A percentile compares a stretch with the other conserved stretches of the same genome.
Evolutionary conservation across 2,888 invertebrate species (phyloP).

Genomic region (Platyscelio sp.): DNA sequence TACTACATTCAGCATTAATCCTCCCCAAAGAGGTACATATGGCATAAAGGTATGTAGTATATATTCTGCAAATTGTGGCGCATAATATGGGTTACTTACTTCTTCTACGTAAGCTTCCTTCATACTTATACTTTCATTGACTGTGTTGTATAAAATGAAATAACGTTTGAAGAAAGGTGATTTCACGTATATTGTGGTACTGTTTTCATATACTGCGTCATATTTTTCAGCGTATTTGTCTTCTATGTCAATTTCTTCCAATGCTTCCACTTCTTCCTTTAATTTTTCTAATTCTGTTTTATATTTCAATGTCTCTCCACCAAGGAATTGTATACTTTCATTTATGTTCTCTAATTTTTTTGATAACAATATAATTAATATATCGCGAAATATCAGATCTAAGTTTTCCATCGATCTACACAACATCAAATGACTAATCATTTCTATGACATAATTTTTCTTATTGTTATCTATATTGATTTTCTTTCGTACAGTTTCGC

Average conservation of each 20-base stretch:
- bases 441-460: slow-evolving; percentile 61
- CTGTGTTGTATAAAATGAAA: not conserved
- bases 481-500: slow-evolving; percentile 29
- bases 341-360: not conserved
- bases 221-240: not conserved
- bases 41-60: slow-evolving; percentile 56
- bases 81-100: slow-evolving; percentile 38
- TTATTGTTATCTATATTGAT: no score
- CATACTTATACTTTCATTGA: not conserved
- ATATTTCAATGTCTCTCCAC: slow-evolving; percentile 10
- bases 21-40: slow-evolving; percentile 57
- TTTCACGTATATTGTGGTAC: slow-evolving; percentile 34
- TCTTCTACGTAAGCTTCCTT: not conserved
- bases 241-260: not conserved
- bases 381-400: slow-evolving; percentile 32
- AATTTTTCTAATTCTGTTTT: slow-evolving; percentile 9
- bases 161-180: slow-evolving; percentile 50
- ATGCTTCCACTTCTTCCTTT: not conserved
- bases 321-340: slow-evolving; percentile 8
- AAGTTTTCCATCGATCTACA: slow-evolving; percentile 37
- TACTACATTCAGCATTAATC: slow-evolving; percentile 53
- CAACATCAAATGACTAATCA: slow-evolving; percentile 47
- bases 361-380: not conserved
- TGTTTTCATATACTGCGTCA: not conserved
- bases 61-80: slow-evolving; percentile 59